These are phyloP conservation scores for Octonoba sinensis DNA, from an alignment of 2,888 invertebrate species.

Conservation along the genomic window DNA sequence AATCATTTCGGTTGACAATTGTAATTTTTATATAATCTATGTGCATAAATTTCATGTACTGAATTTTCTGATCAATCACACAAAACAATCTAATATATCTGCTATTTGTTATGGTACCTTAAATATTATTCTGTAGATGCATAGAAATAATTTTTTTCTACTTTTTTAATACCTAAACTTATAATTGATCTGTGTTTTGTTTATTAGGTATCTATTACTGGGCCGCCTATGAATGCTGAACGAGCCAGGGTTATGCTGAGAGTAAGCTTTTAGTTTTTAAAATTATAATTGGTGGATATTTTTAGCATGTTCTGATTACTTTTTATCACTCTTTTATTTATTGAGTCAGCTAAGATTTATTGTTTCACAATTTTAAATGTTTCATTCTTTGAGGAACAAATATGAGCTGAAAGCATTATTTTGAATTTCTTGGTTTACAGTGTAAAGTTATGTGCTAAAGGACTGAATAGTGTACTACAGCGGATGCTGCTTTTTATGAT, in stretches of 20 bases:
- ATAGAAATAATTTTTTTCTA: too few relatives aligned
- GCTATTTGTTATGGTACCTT: not conserved
- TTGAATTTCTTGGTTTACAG: not conserved
- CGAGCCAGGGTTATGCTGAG: conserved; percentile 48
- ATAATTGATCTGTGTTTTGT: not conserved
- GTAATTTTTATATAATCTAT: too few relatives aligned
- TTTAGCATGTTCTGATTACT: not conserved
- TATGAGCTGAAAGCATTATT: not conserved
- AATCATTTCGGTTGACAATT: too few relatives aligned
- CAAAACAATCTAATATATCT: not conserved
- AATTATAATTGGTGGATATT: not conserved
- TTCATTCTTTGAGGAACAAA: not conserved
- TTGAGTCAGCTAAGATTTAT: not conserved
- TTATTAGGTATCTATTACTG: conserved; percentile 47
- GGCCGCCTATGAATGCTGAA: conserved; percentile 41
- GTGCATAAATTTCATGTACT: too few relatives aligned
- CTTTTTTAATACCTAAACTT: too few relatives aligned
- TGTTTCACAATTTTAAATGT: not conserved
- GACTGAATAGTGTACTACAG: too few relatives aligned
- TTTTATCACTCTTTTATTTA: not conserved
- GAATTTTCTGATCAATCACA: too few relatives aligned
- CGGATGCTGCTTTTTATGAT: too few relatives aligned
- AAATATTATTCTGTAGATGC: too few relatives aligned
- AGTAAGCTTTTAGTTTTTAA: conserved; percentile 19
- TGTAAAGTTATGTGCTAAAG: too few relatives aligned